phyloP scores from a whole-genome alignment of 2,113 vertebrate genomes.

The Oxygymnocypris stewartii region DNA sequence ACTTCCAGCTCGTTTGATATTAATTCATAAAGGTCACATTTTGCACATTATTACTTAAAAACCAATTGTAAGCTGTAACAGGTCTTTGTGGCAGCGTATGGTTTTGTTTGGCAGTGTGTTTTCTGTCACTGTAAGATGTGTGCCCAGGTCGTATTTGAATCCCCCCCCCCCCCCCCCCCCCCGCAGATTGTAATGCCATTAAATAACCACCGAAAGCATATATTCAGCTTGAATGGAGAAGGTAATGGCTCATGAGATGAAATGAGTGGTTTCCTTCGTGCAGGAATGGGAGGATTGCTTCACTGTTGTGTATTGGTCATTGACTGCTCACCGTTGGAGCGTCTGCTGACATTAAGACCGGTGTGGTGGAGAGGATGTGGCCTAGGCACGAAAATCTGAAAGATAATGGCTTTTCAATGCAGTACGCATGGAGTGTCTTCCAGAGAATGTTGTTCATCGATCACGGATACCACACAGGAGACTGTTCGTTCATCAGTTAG shows the following conservation, averaged over 20 bases:
- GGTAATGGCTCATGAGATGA: conserved; percentile 36
- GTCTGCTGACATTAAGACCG: conserved; percentile 29
- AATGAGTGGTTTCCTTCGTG: conserved; percentile 37
- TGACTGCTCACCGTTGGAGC: not conserved
- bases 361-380: conserved; percentile 23
- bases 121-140: conserved; percentile 23
- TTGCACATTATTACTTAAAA: not conserved
- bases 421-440: not conserved
- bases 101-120: not conserved
- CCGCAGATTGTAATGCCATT: conserved; percentile 43
- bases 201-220: conserved; percentile 38
- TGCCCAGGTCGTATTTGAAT: conserved; percentile 7
- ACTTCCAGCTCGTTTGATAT: not conserved
- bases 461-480: not conserved
- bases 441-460: not conserved
- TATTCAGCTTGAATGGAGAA: conserved; percentile 43
- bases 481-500: not conserved
- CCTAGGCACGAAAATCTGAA: not conserved
- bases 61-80: not conserved
- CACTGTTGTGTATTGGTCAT: conserved; percentile 21
- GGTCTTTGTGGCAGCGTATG: not conserved
- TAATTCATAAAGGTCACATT: not conserved
- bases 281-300: conserved; percentile 23
- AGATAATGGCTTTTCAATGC: conserved; percentile 45
- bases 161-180: conserved; percentile 37